phyloP scores from a whole-genome alignment of 92 coral and sea anemone species.

The Heliopora coerulea region DNA sequence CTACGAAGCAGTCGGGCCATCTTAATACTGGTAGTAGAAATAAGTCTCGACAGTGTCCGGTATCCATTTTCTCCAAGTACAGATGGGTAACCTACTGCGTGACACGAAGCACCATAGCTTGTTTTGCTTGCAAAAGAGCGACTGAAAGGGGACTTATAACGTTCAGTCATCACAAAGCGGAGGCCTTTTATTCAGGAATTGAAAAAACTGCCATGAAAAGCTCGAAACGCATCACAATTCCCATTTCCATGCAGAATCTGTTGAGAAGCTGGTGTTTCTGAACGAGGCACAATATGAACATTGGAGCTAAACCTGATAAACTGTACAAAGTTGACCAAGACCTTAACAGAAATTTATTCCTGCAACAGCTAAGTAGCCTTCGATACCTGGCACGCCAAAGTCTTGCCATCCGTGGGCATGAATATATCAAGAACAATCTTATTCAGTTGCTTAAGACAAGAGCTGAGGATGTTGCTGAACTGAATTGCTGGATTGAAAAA shows the following conservation, averaged over 20 bases:
- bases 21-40: background rate
- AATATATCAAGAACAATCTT: conserved; percentile 10
- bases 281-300: conserved; percentile 22
- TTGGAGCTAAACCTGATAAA: conserved; percentile 10
- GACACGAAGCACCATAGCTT: conserved; percentile 7
- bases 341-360: conserved; percentile 4
- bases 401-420: conserved; percentile 27
- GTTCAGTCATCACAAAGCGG: conserved; percentile 2
- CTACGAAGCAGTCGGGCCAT: background rate
- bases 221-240: conserved; percentile 10
- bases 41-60: conserved; percentile 23
- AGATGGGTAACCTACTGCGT: conserved; percentile 10
- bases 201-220: conserved; percentile 7
- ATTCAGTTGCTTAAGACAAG: conserved; percentile 27
- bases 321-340: conserved; percentile 16
- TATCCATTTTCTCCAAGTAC: conserved; percentile 19
- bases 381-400: conserved; percentile 25
- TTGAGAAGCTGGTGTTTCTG: conserved; percentile 13
- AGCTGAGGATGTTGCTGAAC: conserved; percentile 8
- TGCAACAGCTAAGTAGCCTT: conserved; percentile 20
- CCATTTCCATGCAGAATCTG: conserved; percentile 3
- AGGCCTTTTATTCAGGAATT: conserved; percentile 13
- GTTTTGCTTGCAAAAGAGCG: conserved; percentile 24
- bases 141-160: background rate
- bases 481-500: conserved; percentile 11